phyloP scores from a whole-genome alignment of 2,113 vertebrate species.

The Chaetorhynchus papuensis region DNA sequence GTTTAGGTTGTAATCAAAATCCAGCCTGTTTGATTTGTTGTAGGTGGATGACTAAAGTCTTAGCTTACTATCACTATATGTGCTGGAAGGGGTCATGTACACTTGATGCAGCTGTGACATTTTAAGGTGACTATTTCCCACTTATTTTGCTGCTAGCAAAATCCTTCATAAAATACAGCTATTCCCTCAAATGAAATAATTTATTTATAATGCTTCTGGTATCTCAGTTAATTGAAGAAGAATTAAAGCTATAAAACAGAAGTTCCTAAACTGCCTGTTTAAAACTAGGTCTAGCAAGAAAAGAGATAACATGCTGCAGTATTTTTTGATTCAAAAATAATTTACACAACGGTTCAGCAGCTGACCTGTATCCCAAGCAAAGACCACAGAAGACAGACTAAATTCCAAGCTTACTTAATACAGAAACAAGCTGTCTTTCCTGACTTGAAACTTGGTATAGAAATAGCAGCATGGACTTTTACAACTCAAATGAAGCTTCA shows the following conservation, averaged over 20 bases:
- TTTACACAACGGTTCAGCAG: neutral
- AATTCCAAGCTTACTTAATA: neutral
- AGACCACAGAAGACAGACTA: neutral
- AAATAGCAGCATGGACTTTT: neutral
- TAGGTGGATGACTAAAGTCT: neutral
- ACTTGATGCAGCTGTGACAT: neutral
- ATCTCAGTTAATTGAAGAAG: conserved; percentile 22
- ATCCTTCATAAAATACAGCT: conserved; percentile 33
- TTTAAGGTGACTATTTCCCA: neutral
- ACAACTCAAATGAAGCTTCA: neutral
- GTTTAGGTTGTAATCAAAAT: neutral
- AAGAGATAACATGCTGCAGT: neutral
- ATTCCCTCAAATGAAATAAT: neutral
- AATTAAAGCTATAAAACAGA: conserved; percentile 24
- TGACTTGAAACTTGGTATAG: neutral
- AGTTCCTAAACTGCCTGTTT: neutral
- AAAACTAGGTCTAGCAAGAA: neutral
- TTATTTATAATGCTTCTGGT: conserved; percentile 29
- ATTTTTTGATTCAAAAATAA: neutral
- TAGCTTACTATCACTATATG: neutral
- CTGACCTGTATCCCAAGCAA: neutral
- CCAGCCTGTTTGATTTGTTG: conserved; percentile 10
- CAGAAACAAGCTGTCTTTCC: neutral
- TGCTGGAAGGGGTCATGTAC: neutral
- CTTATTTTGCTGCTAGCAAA: conserved; percentile 39